phyloP scores from a whole-genome alignment of 2,113 vertebrate species.

The Colossoma macropomum region DNA sequence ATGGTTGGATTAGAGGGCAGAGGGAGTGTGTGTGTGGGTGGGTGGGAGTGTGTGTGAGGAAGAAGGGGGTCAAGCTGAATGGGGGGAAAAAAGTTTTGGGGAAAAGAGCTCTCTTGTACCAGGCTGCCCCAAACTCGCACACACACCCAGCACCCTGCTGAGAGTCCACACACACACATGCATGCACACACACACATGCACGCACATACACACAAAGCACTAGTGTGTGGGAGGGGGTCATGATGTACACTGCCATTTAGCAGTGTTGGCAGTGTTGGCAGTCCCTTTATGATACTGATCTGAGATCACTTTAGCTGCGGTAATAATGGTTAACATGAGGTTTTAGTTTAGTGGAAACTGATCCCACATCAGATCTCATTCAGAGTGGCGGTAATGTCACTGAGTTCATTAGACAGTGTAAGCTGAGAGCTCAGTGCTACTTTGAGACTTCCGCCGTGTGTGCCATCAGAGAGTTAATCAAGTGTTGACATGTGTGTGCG shows the following conservation, averaged over 20 bases:
- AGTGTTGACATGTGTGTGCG: neutral
- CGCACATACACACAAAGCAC: conserved; percentile 17
- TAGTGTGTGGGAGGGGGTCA: neutral
- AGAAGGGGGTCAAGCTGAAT: conserved; percentile 33
- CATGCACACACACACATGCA: conserved; percentile 4
- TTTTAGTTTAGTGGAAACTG: neutral
- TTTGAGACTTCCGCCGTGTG: conserved; percentile 7
- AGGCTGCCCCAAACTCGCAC: conserved; percentile 8
- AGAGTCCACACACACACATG: neutral
- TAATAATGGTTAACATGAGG: neutral
- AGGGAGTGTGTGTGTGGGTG: conserved; percentile 41
- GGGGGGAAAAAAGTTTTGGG: neutral
- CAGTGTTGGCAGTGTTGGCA: neutral
- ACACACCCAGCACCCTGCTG: conserved; percentile 10
- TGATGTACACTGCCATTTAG: conserved; percentile 13
- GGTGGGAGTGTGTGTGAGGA: conserved; percentile 3
- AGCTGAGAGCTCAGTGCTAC: conserved; percentile 14
- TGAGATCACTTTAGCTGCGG: neutral
- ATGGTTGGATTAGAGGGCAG: conserved; percentile 64
- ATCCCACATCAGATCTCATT: neutral
- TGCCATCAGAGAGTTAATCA: neutral
- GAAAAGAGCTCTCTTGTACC: conserved; percentile 7
- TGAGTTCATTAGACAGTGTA: conserved; percentile 8
- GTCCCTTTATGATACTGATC: conserved; percentile 5
- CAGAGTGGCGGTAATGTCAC: neutral